Percentiles rank a stretch among this genome's conserved stretches.
Conservation (phyloP, 1,140 invertebrate species). For the Brachionus rotundiformis region DNA sequence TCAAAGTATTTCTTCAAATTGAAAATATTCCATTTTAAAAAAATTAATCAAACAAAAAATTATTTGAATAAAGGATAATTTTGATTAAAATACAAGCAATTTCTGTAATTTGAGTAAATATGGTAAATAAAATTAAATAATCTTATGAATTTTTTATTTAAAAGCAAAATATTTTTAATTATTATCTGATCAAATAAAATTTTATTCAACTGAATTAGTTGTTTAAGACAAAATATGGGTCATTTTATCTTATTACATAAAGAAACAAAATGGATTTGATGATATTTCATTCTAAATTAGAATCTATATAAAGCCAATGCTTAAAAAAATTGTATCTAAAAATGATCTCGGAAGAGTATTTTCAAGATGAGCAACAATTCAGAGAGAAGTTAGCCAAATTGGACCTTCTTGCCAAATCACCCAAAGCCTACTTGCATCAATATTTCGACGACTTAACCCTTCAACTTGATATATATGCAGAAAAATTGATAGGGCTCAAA, state of each 20-base stretch:
- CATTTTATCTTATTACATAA: neutral
- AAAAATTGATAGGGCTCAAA: neutral
- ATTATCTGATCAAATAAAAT: too few species aligned
- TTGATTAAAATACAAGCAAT: too few species aligned
- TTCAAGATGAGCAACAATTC: neutral
- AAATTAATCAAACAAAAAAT: too few species aligned
- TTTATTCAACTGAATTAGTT: too few species aligned
- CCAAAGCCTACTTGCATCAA: neutral
- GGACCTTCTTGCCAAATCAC: neutral
- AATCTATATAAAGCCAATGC: neutral
- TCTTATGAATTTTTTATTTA: too few species aligned
- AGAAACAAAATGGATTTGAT: neutral
- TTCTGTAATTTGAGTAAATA: too few species aligned
- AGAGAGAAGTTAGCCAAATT: neutral
- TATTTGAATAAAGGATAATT: too few species aligned
- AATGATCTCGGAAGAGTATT: slow-evolving; percentile 18
- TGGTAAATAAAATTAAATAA: too few species aligned
- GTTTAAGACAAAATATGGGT: neutral
- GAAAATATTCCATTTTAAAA: too few species aligned
- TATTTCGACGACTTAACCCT: neutral
- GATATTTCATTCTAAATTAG: neutral
- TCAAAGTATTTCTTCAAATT: too few species aligned
- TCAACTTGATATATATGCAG: neutral
- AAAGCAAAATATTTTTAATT: too few species aligned
- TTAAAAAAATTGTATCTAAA: neutral